Conservation (phyloP, 2,113 vertebrate genomes). For the Dicerorhinus sumatrensis region DNA sequence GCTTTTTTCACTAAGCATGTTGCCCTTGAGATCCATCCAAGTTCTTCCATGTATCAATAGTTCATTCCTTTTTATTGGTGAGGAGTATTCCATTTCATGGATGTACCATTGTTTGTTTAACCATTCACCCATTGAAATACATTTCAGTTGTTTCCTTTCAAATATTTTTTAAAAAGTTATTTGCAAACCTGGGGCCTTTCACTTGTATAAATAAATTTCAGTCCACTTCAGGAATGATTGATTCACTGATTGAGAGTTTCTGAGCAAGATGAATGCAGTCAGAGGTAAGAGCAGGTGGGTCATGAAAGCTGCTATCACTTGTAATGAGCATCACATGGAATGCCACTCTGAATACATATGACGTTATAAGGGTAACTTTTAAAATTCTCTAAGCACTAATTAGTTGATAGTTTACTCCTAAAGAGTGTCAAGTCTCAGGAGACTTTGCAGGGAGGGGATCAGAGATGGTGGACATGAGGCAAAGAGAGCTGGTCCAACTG, state of each 20-base stretch:
- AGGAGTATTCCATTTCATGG: not conserved
- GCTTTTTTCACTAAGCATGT: not conserved
- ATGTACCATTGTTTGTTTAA: not conserved
- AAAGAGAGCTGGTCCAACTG: not conserved
- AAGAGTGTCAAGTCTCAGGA: not conserved
- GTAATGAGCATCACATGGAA: not conserved
- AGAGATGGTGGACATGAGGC: not conserved
- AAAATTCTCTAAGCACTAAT: not conserved
- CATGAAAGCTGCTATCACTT: not conserved
- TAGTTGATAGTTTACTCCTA: not conserved
- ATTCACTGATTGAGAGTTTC: not conserved
- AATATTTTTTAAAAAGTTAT: not conserved
- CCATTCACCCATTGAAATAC: not conserved
- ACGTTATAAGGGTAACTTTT: not conserved
- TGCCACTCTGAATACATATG: not conserved
- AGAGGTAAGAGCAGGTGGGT: not conserved
- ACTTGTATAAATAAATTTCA: not conserved
- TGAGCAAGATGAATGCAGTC: not conserved
- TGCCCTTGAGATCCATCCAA: not conserved
- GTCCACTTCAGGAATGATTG: not conserved
- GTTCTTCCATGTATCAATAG: too few relatives aligned
- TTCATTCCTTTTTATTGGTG: not conserved
- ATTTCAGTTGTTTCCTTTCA: not conserved
- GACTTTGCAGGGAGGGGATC: fast-evolving
- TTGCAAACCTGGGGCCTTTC: not conserved